Base-by-base conservation (phyloP, 2,888 invertebrate species). In the Patella depressa region DNA sequence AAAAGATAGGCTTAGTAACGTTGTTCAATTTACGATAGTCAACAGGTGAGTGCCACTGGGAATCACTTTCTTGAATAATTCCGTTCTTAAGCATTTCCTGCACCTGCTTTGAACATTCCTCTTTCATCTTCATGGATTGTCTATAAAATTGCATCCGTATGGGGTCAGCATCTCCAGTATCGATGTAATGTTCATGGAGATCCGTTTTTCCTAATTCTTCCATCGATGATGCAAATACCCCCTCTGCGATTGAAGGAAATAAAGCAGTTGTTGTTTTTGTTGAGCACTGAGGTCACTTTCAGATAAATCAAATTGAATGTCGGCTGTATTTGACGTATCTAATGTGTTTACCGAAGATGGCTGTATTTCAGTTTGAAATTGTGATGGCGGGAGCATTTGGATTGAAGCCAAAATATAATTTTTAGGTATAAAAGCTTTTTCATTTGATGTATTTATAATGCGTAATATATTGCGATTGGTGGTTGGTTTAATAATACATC, bases 11-110 rank as follows among this genome's bases (percentile, higher is more conserved):
- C 17, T 74, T 29, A 19, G 80, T 82, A 9, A 81, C 73, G 12
- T 74, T 75, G 59, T 82, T 83, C 5, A 83, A 55, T n/a, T 73
- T 72, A 0, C 83, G 29, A 65, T 78, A 84, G 59, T 85, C 75
- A 15, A 84, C 82, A 14, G 83, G 84, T 53, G 76, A 77, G 53
- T 72, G 74, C 83, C 83, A 85, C 9, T 73, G 53, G 57, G 57
- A 57, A 15, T 15, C 15, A 57, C 57, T 57, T 17, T 15, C 17
- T 57, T 57, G 57, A 57, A 15, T 57, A 57, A 57, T 83, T 14
- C 73, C 77, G 71, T 81, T 17, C 53, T 79, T 53, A 70, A 80
- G 73, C 65, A 80, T 69, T 29, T 85, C 84, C 1, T 84, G 53
- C 7, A 76, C 72, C 55, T 84, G 83, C 19, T 79, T 12, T n/a